phyloP scores from a whole-genome alignment of 1,140 invertebrate genomes.

The Liolophura sinensis region DNA sequence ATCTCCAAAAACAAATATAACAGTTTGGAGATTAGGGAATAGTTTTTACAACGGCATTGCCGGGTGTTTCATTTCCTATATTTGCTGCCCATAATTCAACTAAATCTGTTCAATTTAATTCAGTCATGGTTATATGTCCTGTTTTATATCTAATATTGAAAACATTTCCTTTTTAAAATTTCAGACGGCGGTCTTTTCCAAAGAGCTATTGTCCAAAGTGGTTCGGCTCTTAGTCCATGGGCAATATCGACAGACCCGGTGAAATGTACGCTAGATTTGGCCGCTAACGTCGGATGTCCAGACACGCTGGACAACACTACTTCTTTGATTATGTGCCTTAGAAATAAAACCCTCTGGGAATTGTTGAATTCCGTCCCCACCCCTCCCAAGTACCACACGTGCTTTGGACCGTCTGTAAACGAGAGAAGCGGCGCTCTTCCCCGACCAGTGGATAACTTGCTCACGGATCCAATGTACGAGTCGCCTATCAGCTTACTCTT shows the following conservation, averaged over 20 bases:
- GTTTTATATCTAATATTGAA: too few species aligned
- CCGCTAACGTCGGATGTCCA: conserved; percentile 83
- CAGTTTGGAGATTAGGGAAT: too few species aligned
- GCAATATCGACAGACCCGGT: conserved; percentile 86
- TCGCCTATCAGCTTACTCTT: conserved; percentile 80
- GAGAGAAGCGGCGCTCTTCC: conserved; percentile 66
- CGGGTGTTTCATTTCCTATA: too few species aligned
- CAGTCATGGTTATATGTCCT: too few species aligned
- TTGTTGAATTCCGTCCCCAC: conserved; percentile 72
- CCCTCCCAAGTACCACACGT: conserved; percentile 62
- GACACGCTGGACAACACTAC: conserved; percentile 58
- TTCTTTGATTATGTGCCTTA: conserved; percentile 81
- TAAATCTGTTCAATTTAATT: too few species aligned
- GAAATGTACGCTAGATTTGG: conserved; percentile 83
- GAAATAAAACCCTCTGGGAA: conserved; percentile 77
- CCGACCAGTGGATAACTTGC: conserved; percentile 40
- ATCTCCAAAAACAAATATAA: too few species aligned
- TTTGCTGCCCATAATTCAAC: too few species aligned
- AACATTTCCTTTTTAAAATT: conserved; percentile 36
- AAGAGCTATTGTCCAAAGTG: conserved; percentile 91
- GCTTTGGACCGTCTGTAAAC: conserved; percentile 69
- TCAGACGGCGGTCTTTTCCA: conserved; percentile 84
- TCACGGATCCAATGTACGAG: conserved; percentile 44
- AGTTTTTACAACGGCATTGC: too few species aligned
- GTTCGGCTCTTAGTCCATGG: conserved; percentile 91